Evolutionary conservation across 2,113 vertebrate genomes (phyloP), one percentile per base, ranked within the genome.

Genomic region (Hystrix cristata): DNA sequence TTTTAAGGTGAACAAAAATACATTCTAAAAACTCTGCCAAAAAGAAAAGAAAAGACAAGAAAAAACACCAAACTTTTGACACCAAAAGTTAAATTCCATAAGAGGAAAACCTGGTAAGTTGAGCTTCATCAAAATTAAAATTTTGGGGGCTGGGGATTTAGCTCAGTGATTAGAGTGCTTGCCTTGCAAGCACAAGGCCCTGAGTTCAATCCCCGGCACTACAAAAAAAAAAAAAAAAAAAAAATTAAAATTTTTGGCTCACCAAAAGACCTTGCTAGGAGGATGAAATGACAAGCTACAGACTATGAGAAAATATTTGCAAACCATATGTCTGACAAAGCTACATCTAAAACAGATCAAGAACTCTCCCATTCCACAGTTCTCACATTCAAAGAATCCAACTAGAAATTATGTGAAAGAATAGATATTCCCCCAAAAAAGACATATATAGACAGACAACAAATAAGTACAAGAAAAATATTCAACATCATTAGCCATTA

Each of bases 1-100:
- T 98, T 98, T 84, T 97, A 96, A 97, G 94, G 96, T 97, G 95
- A 93, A 84, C 25, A 97, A 97, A 96, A 98, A 98, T 98, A 98
- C 98, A 98, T 43, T 96, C 88, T 98, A 96, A 97, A 83, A 97
- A 98, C 96, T 98, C 93, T 96, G 82, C 53, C 23, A 38, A 38
- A 38, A 38, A 38, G 38, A 38, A 38, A 38, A 38, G 38, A 38
- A 38, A 38, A 38, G 38, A 38, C 2, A 38, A 38, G 38, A 38
- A 38, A 38, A 38, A 38, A 38, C 38, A 38, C 38, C 38, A 38
- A 38, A 38, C 38, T 38, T 38, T 38, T 88, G 80, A 95, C 13
- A 79, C 7, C 72, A 84, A 87, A 95, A 83, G 27, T 62, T 62
- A 83, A 94, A 46, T 48, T 14, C 13, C 84, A 57, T 43, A 43